phyloP scores from a whole-genome alignment of 2,113 vertebrate genomes.

The Xenotilapia longispinis region DNA sequence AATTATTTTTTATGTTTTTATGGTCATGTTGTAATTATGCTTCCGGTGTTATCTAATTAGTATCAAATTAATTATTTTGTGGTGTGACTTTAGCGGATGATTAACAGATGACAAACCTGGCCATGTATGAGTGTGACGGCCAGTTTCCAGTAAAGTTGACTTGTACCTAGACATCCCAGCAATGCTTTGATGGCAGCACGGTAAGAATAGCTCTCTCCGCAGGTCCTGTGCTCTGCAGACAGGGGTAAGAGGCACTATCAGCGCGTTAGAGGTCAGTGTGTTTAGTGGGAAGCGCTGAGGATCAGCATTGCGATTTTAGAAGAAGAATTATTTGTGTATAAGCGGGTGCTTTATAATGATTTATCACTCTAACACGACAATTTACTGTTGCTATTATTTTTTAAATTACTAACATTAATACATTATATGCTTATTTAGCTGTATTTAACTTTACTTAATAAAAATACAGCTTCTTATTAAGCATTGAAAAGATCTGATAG shows the following conservation, averaged over 20 bases:
- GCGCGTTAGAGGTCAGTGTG: neutral
- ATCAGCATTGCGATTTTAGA: neutral
- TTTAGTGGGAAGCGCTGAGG: neutral
- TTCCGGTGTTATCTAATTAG: neutral
- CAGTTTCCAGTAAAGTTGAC: neutral
- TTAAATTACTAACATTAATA: neutral
- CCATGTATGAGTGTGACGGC: rapidly evolving
- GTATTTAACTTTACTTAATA: neutral
- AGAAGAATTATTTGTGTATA: rapidly evolving
- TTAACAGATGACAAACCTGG: neutral
- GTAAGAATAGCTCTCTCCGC: conserved; percentile 82
- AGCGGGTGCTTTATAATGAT: neutral
- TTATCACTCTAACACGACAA: neutral
- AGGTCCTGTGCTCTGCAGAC: conserved; percentile 58
- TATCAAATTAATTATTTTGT: rapidly evolving
- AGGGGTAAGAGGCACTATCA: neutral
- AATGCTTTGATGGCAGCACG: conserved; percentile 69
- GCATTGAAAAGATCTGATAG: neutral
- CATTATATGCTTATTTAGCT: rapidly evolving
- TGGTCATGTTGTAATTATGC: neutral
- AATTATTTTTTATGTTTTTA: neutral
- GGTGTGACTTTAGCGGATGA: neutral
- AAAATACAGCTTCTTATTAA: neutral
- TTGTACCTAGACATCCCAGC: conserved; percentile 62
- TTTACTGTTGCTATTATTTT: neutral